Base-by-base conservation (phyloP, 2,797 vertebrate genomes). In the Crenuchus spilurus region DNA sequence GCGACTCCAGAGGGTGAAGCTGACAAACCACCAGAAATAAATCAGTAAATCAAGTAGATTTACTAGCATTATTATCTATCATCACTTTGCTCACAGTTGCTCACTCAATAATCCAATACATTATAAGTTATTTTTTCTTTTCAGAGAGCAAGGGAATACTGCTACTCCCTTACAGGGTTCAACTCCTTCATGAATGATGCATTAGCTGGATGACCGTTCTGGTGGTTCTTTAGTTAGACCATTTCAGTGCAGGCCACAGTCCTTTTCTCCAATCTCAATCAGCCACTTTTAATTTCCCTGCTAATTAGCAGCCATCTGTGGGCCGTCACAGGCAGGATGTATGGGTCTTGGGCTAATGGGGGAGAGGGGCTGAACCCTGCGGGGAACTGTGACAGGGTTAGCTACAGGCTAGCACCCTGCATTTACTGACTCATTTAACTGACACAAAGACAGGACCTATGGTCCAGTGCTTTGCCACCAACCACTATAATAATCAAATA, bases 271-370 rank as follows among this genome's bases (percentile, higher is more conserved):
- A 65, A 72, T 54, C 73, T 80, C 70, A 76, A 76, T 84, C 82
- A 69, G 67, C 22, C 55, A 0, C 26, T 79, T 84, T 82, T 80
- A 78, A 84, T 78, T 80, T 78, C 57, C 62, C 72, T 73, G 75
- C 67, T 82, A 82, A 84, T 84, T 74, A 84, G 75, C 70, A 76
- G 70, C 80, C 82, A 79, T 82, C 80, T 84, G 82, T 67, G 77
- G 70, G 66, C 80, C 70, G 22, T 80, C 77, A 74, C 69, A 76
- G 73, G 42, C 71, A 79, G 72, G 77, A 81, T 75, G 71, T 77
- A 79, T 79, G 74, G 57, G 60, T 72, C 62, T 74, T 75, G 55
- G 65, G 49, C 76, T 77, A 79, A 83, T 79, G 54, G 67, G 46
- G 18, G 55, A 79, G 68, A 72, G 62, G 68, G 67, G 60, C 48